A percentile compares a stretch with the other conserved stretches of the same genome.
Evolutionary conservation across 2,797 vertebrate species (phyloP).

Genomic region (Spinibarbus caldwelli): DNA sequence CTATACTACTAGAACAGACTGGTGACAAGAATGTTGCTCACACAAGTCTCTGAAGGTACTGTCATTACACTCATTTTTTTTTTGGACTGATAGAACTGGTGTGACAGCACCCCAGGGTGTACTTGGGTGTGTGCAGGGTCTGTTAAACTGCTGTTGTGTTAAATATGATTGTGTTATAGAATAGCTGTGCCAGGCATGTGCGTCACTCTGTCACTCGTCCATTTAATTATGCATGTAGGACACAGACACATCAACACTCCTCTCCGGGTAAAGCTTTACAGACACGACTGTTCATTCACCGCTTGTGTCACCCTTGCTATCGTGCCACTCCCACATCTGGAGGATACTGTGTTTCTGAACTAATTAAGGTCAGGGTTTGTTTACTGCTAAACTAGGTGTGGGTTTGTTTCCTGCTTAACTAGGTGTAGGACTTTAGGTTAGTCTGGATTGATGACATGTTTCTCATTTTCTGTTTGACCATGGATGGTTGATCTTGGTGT

Average conservation of each 20-base stretch:
- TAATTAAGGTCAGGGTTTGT: slow-evolving; percentile 37
- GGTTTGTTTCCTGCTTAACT: too few relatives aligned
- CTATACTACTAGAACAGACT: neutral
- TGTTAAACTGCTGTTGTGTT: slow-evolving; percentile 61
- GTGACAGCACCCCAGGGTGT: slow-evolving; percentile 32
- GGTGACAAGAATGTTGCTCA: slow-evolving; percentile 24
- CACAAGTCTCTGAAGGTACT: neutral
- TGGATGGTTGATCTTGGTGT: neutral
- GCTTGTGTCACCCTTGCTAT: slow-evolving; percentile 40
- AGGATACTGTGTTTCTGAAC: slow-evolving; percentile 29
- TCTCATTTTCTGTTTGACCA: neutral
- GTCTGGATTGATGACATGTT: neutral
- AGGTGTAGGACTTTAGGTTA: slow-evolving; percentile 32
- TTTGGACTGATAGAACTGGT: neutral
- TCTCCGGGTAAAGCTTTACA: slow-evolving; percentile 24
- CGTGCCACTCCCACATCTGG: slow-evolving; percentile 33
- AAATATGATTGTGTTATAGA: slow-evolving; percentile 64
- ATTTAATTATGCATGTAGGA: slow-evolving; percentile 63
- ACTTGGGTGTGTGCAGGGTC: slow-evolving; percentile 52
- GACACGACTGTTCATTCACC: slow-evolving; percentile 11
- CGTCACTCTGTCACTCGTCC: slow-evolving; percentile 66
- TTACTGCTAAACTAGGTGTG: slow-evolving; percentile 38
- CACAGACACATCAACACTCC: slow-evolving; percentile 45
- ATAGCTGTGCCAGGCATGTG: slow-evolving; percentile 61
- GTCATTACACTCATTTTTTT: slow-evolving; percentile 28